A percentile compares a stretch with the other conserved stretches of the same genome.
Evolutionary conservation across 2,113 vertebrate genomes (phyloP).

Genomic region (Gymnorhina tibicen): DNA sequence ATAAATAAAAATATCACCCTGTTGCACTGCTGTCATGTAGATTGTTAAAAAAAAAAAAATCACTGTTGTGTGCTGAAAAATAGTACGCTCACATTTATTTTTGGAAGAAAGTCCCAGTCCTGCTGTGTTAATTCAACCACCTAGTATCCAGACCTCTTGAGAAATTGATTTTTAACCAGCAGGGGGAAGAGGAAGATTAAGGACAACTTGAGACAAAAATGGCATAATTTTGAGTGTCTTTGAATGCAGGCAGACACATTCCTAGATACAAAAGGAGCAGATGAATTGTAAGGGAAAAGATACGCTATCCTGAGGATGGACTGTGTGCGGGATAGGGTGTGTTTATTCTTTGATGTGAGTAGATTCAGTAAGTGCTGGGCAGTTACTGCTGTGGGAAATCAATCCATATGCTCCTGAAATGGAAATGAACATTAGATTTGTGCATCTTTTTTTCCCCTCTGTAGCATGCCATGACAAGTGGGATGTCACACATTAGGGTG

Average conservation of each 20-base stretch:
- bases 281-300: neutral
- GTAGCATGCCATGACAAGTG: neutral
- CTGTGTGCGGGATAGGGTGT: neutral
- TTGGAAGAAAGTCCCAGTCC: neutral
- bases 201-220: neutral
- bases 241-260: neutral
- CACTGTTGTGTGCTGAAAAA: neutral
- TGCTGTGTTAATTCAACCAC: slow-evolving; percentile 9
- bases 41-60: neutral
- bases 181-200: neutral
- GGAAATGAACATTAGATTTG: neutral
- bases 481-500: neutral
- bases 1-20: neutral
- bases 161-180: slow-evolving; percentile 32
- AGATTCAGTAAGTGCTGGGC: neutral
- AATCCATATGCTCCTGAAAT: neutral
- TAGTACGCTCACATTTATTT: neutral
- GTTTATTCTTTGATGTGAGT: neutral
- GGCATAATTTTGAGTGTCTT: neutral
- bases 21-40: neutral
- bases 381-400: neutral
- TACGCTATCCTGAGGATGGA: neutral
- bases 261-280: neutral
- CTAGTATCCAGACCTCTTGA: neutral
- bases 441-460: neutral